Evolutionary conservation across 2,888 invertebrate species (phyloP).

Genomic region (Eristalis tenax): DNA sequence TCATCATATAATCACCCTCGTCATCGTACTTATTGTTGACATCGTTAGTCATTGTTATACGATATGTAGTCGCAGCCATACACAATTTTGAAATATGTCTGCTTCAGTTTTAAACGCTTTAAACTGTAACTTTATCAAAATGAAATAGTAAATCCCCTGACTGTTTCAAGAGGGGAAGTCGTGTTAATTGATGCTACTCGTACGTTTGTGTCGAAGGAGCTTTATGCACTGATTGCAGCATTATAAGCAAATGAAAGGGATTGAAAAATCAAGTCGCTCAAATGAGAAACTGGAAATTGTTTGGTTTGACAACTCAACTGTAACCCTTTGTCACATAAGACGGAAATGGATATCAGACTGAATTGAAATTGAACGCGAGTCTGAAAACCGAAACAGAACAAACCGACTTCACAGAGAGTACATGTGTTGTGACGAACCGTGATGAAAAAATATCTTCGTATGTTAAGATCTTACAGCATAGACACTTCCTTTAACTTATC

Average conservation of each 20-base stretch:
- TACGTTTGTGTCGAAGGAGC: no score
- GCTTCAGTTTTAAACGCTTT: slow-evolving; percentile 70
- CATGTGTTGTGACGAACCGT: no score
- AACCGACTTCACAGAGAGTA: neutral
- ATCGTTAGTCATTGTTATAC: slow-evolving; percentile 71
- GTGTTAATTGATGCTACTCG: neutral
- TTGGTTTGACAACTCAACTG: no score
- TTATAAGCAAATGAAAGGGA: no score
- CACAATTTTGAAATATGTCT: slow-evolving; percentile 30
- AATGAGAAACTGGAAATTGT: no score
- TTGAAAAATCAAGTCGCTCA: no score
- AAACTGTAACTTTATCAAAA: slow-evolving; percentile 69
- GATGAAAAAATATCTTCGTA: no score
- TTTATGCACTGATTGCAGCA: no score
- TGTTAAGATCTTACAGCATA: neutral
- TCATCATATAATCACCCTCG: slow-evolving; percentile 66
- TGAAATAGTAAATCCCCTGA: slow-evolving; percentile 12
- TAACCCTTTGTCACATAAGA: no score
- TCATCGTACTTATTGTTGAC: slow-evolving; percentile 63
- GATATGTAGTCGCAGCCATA: slow-evolving; percentile 49
- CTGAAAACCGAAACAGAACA: neutral
- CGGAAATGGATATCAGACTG: no score
- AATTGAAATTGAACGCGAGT: no score
- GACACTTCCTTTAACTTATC: neutral
- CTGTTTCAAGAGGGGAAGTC: neutral